phyloP scores from a whole-genome alignment of 2,888 invertebrate species.

The Entomobrya proxima region DNA sequence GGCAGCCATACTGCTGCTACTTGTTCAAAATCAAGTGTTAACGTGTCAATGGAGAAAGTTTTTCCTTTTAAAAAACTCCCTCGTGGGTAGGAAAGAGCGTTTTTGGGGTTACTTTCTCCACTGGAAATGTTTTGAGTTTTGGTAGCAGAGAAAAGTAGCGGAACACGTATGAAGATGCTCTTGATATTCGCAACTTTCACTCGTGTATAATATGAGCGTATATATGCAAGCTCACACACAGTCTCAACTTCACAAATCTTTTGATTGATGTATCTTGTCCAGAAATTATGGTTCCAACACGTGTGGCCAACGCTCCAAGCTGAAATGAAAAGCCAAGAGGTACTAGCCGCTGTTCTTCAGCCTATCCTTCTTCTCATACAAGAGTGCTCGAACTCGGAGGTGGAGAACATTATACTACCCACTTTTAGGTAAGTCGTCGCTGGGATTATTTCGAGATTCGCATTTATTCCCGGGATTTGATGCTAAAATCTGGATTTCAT shows the following conservation, averaged over 20 bases:
- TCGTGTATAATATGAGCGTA: no score
- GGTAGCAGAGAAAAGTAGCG: no score
- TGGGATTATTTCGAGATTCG: not conserved
- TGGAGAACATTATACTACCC: slow-evolving; percentile 88
- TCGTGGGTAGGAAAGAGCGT: no score
- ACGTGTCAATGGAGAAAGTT: no score
- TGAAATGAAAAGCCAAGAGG: slow-evolving; percentile 88
- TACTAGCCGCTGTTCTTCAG: slow-evolving; percentile 87
- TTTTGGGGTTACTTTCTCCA: no score
- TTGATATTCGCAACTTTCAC: no score
- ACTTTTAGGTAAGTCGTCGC: slow-evolving; percentile 79
- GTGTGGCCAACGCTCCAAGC: slow-evolving; percentile 92
- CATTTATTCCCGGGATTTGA: not conserved
- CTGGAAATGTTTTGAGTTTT: no score
- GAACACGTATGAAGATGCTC: no score
- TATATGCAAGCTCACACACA: not conserved
- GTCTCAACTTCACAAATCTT: no score
- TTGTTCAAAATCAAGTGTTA: no score
- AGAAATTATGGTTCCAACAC: slow-evolving; percentile 97
- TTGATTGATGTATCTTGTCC: slow-evolving; percentile 71
- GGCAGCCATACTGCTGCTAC: no score
- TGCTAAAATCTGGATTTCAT: not conserved
- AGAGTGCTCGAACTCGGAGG: slow-evolving; percentile 87
- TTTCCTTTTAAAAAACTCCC: no score
- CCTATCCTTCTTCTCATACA: slow-evolving; percentile 89